phyloP scores from a whole-genome alignment of 37 sponge, comb jelly and placozoan genomes.

The Axinella damicornis region DNA sequence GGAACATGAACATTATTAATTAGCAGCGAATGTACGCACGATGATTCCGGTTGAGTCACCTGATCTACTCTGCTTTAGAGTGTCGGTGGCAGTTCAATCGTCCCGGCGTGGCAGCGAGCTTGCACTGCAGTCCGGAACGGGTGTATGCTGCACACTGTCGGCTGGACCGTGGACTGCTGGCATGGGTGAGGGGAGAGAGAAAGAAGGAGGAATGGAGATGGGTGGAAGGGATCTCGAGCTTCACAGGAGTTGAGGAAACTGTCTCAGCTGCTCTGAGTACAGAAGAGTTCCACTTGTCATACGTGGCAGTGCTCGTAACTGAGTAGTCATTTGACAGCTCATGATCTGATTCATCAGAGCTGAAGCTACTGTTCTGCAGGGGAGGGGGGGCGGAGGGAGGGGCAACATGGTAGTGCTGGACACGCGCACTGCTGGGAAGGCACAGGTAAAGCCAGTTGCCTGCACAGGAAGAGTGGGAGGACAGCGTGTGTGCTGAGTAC shows the following conservation, averaged over 20 bases:
- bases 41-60: no score
- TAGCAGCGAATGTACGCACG: no score
- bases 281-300: neutral
- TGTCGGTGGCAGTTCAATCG: neutral
- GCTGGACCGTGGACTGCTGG: neutral
- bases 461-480: neutral
- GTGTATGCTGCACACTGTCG: slow-evolving; percentile 25
- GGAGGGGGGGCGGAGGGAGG: no score
- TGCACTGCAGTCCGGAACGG: slow-evolving; percentile 25
- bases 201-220: neutral
- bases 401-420: no score
- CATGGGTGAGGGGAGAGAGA: neutral
- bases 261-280: neutral
- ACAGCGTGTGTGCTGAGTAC: no score
- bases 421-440: no score
- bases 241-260: slow-evolving; percentile 7
- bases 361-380: no score
- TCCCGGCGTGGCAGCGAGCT: slow-evolving; percentile 15
- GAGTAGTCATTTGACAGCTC: no score
- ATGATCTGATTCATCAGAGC: no score
- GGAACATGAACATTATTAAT: no score
- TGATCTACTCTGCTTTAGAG: no score
- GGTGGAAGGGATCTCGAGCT: neutral
- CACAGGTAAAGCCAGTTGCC: slow-evolving; percentile 26
- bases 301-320: no score